phyloP scores from a whole-genome alignment of 2,113 vertebrate genomes.

The Indri indri region DNA sequence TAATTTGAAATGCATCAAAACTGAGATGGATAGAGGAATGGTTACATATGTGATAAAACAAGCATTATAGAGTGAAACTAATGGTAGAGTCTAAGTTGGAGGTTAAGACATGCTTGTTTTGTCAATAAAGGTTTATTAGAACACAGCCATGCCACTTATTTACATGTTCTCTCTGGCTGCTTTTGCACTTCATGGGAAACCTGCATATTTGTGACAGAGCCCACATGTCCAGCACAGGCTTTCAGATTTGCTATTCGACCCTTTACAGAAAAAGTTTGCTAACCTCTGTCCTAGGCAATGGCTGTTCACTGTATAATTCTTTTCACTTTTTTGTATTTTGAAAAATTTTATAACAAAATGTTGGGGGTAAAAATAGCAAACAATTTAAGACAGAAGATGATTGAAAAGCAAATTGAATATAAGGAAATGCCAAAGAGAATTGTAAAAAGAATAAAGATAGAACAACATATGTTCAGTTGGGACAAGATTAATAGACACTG shows the following conservation, averaged over 20 bases:
- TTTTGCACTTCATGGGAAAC: not conserved
- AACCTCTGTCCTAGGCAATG: not conserved
- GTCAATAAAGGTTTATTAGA: slow-evolving; percentile 43
- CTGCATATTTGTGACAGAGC: not conserved
- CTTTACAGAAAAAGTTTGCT: not conserved
- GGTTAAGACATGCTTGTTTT: not conserved
- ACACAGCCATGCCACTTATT: not conserved
- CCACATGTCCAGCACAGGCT: not conserved
- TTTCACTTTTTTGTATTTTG: not conserved
- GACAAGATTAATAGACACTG: not conserved
- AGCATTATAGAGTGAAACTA: not conserved
- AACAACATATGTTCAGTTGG: not conserved
- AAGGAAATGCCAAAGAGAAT: not conserved
- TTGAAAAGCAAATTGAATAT: not conserved
- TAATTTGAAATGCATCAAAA: not conserved
- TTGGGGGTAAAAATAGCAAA: not conserved
- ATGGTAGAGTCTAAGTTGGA: not conserved
- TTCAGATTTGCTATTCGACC: not conserved
- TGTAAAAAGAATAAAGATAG: not conserved
- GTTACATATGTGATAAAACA: not conserved
- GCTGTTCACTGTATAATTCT: not conserved
- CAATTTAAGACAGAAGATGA: not conserved
- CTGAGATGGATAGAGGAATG: not conserved
- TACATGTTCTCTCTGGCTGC: not conserved
- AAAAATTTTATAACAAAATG: not conserved